Evolutionary conservation across 2,797 vertebrate genomes (phyloP).

Genomic region (Clarias pachynema): DNA sequence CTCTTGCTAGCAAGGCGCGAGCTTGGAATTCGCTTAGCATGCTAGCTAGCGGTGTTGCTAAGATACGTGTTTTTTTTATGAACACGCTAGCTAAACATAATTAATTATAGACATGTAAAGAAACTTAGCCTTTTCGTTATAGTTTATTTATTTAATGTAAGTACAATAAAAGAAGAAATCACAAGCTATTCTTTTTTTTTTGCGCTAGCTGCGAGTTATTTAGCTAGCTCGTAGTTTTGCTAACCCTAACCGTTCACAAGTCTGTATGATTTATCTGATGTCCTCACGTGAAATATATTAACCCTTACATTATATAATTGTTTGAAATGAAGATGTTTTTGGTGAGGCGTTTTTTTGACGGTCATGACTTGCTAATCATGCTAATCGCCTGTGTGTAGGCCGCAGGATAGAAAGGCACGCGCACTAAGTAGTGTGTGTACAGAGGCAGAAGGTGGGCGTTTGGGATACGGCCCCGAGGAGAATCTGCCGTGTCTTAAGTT

Average conservation of each 20-base stretch:
- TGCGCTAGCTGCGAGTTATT: too few relatives aligned
- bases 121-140: too few relatives aligned
- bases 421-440: neutral
- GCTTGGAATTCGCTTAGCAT: conserved; percentile 3
- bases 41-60: neutral
- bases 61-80: neutral
- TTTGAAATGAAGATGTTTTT: neutral
- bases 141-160: too few relatives aligned
- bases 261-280: neutral
- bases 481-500: neutral
- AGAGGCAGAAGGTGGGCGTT: neutral
- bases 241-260: too few relatives aligned
- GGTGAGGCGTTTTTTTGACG: neutral
- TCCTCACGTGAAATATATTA: neutral
- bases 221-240: too few relatives aligned
- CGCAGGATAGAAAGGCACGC: neutral
- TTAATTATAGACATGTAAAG: too few relatives aligned
- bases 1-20: neutral
- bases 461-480: neutral
- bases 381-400: conserved; percentile 19
- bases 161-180: too few relatives aligned
- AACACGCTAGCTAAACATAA: too few relatives aligned
- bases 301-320: too few relatives aligned
- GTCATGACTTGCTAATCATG: neutral
- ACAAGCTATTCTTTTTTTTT: too few relatives aligned